These are phyloP conservation scores for Notodonta dromedarius DNA, from an alignment of 2,888 invertebrate species.

Conservation along the genomic window DNA sequence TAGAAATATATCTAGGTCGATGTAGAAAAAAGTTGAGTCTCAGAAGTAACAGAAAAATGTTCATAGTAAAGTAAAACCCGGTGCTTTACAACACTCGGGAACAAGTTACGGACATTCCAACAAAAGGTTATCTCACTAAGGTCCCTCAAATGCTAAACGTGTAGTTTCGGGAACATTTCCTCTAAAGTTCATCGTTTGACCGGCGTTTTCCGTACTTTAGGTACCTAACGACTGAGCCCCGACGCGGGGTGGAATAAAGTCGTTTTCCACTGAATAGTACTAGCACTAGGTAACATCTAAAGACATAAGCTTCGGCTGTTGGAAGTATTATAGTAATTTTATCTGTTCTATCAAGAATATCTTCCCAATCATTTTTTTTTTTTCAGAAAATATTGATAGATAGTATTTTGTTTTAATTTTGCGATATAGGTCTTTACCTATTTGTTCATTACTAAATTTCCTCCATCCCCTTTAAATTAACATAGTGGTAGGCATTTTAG, in stretches of 20 bases:
- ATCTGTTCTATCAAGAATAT: not conserved
- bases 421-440: too few species aligned
- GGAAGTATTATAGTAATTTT: not conserved
- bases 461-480: too few species aligned
- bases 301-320: not conserved
- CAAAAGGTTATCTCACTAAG: slow-evolving; percentile 47
- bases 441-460: too few species aligned
- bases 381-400: too few species aligned
- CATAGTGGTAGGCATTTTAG: too few species aligned
- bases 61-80: slow-evolving; percentile 10
- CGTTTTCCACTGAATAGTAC: slow-evolving; percentile 38
- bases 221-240: slow-evolving; percentile 45
- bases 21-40: not conserved
- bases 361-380: too few species aligned
- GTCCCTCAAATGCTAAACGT: slow-evolving; percentile 47
- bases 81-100: slow-evolving; percentile 25
- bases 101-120: slow-evolving; percentile 46
- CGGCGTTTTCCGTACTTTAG: slow-evolving; percentile 50
- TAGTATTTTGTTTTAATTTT: not conserved
- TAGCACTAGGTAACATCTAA: not conserved
- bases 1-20: too few species aligned
- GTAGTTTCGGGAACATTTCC: slow-evolving; percentile 53
- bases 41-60: slow-evolving; percentile 3
- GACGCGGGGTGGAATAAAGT: slow-evolving; percentile 50
- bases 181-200: slow-evolving; percentile 54